A percentile compares a stretch with the other conserved stretches of the same genome.
Evolutionary conservation across 1,140 invertebrate species (phyloP).

Genomic region (Sinella curviseta): DNA sequence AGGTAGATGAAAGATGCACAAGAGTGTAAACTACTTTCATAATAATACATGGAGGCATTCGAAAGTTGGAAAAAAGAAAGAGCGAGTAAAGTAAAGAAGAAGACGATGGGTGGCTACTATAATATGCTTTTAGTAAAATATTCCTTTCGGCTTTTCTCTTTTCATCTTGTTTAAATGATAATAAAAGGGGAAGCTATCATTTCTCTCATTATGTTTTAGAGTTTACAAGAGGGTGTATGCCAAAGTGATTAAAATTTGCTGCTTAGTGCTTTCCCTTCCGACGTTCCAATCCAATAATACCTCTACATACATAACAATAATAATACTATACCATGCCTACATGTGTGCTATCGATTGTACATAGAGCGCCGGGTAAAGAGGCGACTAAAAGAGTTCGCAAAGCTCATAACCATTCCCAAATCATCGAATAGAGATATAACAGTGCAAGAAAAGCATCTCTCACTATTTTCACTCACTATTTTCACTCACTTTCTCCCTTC

Average conservation of each 20-base stretch:
- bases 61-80: no score
- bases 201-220: background rate
- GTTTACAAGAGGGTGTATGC: background rate
- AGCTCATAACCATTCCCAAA: background rate
- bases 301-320: background rate
- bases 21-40: background rate
- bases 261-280: background rate
- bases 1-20: slow-evolving; percentile 3
- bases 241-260: slow-evolving; percentile 25
- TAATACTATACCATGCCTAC: background rate
- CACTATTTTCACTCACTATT: background rate
- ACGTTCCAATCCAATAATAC: background rate
- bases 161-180: background rate
- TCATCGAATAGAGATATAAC: background rate
- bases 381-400: background rate
- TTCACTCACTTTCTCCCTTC: background rate
- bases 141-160: background rate
- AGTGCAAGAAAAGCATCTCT: background rate
- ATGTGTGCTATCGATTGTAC: background rate
- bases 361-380: background rate
- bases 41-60: background rate
- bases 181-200: background rate
- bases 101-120: background rate
- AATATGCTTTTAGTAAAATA: background rate
- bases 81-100: no score